These are phyloP conservation scores for Origma solitaria DNA, from an alignment of 2,113 vertebrate species.

Conservation along the genomic window DNA sequence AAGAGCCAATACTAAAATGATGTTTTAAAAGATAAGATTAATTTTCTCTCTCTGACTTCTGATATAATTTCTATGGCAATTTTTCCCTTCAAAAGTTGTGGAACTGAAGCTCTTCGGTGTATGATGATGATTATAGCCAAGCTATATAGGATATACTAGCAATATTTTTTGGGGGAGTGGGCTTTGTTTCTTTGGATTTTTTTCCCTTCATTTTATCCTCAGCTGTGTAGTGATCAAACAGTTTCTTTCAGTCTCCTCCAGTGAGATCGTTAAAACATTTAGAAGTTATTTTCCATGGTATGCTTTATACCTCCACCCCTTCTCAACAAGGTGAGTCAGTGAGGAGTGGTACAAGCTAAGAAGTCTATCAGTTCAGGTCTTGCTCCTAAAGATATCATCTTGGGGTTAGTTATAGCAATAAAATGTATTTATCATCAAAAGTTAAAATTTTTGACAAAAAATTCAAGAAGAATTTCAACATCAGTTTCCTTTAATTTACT, in stretches of 20 bases:
- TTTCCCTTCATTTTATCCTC: neutral
- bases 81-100: neutral
- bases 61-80: neutral
- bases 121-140: neutral
- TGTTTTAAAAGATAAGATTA: neutral
- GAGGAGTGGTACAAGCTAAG: neutral
- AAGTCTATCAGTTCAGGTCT: neutral
- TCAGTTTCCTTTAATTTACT: neutral
- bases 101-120: neutral
- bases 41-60: neutral
- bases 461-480: neutral
- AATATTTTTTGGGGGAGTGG: too few species aligned
- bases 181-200: fast-evolving
- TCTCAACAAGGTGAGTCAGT: neutral
- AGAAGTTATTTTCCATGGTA: neutral
- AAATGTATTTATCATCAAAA: neutral
- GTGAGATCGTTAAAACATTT: neutral
- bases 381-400: neutral
- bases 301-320: neutral
- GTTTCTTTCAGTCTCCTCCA: neutral
- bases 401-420: neutral
- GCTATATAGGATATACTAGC: neutral
- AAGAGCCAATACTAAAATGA: neutral
- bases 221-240: neutral
- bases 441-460: neutral